Evolutionary conservation across 2,888 invertebrate genomes (phyloP).

Genomic region (Calameuta pallipes): DNA sequence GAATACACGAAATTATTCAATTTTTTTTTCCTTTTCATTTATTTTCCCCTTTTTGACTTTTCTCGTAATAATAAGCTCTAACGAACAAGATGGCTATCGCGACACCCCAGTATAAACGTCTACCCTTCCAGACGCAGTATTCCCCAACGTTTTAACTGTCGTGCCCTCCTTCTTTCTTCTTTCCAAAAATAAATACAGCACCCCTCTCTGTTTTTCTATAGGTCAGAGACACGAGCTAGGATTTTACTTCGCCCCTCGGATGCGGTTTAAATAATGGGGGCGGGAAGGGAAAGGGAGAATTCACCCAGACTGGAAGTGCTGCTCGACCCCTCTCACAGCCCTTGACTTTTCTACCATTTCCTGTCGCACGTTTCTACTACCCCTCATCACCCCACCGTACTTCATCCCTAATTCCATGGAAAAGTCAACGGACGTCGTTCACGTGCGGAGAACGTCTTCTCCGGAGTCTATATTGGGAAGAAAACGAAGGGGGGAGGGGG

Average conservation of each 20-base stretch:
- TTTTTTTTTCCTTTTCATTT: not conserved
- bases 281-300: not conserved
- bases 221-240: slow-evolving; percentile 12
- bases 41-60: slow-evolving; percentile 1
- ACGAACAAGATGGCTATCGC: slow-evolving; percentile 7
- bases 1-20: too few relatives aligned
- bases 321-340: slow-evolving; percentile 1
- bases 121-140: too few relatives aligned
- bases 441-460: slow-evolving; percentile 28
- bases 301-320: slow-evolving; percentile 14
- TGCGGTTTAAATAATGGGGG: slow-evolving; percentile 18
- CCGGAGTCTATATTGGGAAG: not conserved
- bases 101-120: too few relatives aligned
- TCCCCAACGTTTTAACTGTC: too few relatives aligned
- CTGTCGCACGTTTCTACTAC: slow-evolving; percentile 37
- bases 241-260: slow-evolving; percentile 3
- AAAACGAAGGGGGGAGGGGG: not conserved
- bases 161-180: not conserved
- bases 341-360: slow-evolving; percentile 24
- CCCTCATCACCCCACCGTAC: too few relatives aligned
- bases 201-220: not conserved
- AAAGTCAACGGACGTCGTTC: slow-evolving; percentile 26
- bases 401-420: too few relatives aligned
- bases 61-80: not conserved
- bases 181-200: slow-evolving; percentile 5